A percentile compares a stretch with the other conserved stretches of the same genome.
These are phyloP conservation scores for Bucco capensis DNA, from an alignment of 2,113 vertebrate species.

Conservation along the genomic window DNA sequence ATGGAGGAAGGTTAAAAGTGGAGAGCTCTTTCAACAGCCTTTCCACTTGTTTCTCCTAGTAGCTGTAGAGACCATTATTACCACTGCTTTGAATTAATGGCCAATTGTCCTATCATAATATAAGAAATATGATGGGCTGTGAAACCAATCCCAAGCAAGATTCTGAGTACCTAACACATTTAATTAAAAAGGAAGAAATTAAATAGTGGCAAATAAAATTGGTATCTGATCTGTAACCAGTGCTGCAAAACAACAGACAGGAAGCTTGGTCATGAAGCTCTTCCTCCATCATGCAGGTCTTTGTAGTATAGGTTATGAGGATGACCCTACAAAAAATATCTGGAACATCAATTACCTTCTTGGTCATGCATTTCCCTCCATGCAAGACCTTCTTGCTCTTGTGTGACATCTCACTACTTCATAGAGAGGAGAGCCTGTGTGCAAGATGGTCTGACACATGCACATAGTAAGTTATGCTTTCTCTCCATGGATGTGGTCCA, in stretches of 20 bases:
- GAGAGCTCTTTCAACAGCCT: neutral
- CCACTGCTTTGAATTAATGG: slow-evolving; percentile 18
- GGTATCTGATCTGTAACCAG: neutral
- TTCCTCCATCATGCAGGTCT: neutral
- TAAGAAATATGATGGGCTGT: slow-evolving; percentile 26
- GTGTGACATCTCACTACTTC: neutral
- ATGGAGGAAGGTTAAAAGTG: neutral
- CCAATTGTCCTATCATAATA: slow-evolving; percentile 16
- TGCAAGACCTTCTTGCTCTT: neutral
- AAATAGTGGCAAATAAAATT: neutral
- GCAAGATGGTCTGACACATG: neutral
- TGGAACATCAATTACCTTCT: neutral
- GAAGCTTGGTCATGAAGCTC: neutral
- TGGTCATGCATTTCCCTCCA: neutral
- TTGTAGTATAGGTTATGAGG: neutral
- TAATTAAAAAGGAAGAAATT: slow-evolving; percentile 37
- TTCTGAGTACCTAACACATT: neutral
- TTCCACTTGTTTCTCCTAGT: slow-evolving; percentile 2
- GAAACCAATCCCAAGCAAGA: slow-evolving; percentile 29
- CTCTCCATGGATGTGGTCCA: neutral
- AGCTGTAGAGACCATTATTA: neutral
- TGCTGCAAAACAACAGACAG: neutral
- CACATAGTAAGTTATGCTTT: accelerated
- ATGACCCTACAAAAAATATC: neutral
- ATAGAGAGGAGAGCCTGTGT: neutral